A percentile compares a stretch with the other conserved stretches of the same genome.
phyloP scores from a whole-genome alignment of 2,797 vertebrate genomes.

The Kryptopterus vitreolus region DNA sequence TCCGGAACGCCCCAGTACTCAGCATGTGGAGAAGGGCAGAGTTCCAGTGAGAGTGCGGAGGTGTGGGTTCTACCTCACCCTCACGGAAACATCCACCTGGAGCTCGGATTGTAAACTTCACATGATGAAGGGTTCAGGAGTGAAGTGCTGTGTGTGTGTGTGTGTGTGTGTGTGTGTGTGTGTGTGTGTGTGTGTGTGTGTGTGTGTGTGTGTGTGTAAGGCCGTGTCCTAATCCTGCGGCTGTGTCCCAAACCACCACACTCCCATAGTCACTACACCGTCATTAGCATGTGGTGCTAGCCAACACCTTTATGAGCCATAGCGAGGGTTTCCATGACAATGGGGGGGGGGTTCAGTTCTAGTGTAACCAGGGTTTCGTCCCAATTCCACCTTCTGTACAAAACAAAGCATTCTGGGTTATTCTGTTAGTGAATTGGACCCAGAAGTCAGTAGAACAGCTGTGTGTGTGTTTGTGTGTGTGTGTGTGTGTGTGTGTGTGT shows the following conservation, averaged over 20 bases:
- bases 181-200: constrained; percentile 15
- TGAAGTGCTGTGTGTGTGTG: too few relatives aligned
- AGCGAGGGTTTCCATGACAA: constrained; percentile 16
- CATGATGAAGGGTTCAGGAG: too few relatives aligned
- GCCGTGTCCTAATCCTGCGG: not conserved
- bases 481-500: not conserved
- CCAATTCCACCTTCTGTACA: not conserved
- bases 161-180: not conserved
- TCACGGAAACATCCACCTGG: not conserved
- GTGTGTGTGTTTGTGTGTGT: not conserved
- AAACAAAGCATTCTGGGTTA: not conserved
- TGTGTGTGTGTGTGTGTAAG: not conserved
- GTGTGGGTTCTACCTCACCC: constrained; percentile 31
- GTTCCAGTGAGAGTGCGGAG: not conserved
- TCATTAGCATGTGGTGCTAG: constrained; percentile 15
- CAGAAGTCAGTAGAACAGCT: not conserved
- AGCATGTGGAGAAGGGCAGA: not conserved
- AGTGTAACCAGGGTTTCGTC: not conserved
- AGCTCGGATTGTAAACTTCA: constrained; percentile 72
- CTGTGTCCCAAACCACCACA: not conserved
- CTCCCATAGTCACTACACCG: constrained; percentile 7
- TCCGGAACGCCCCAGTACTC: not conserved
- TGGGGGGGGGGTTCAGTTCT: too few relatives aligned
- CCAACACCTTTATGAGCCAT: not conserved
- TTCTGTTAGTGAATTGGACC: not conserved